phyloP scores from a whole-genome alignment of 2,888 invertebrate species.

The Orthosia incerta region DNA sequence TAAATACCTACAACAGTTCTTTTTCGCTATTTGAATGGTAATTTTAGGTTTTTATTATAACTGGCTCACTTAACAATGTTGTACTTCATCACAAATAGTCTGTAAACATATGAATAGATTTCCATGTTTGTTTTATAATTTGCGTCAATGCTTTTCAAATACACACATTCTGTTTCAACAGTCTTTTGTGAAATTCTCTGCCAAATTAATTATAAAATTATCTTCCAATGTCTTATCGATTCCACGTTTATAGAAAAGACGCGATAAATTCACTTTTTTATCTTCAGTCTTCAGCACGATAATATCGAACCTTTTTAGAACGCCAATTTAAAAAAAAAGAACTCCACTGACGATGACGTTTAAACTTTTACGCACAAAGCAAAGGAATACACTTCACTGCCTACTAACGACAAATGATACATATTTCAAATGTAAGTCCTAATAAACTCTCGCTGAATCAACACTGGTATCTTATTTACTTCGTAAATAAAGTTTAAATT shows the following conservation, averaged over 20 bases:
- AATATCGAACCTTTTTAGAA: constrained; percentile 15
- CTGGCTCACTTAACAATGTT: constrained; percentile 70
- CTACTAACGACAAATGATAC: constrained; percentile 37
- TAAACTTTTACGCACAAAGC: constrained; percentile 8
- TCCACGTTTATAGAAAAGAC: constrained; percentile 3
- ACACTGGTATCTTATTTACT: constrained; percentile 50
- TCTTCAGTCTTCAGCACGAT: constrained; percentile 11
- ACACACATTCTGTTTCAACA: constrained; percentile 47
- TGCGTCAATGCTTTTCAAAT: constrained; percentile 44
- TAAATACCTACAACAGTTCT: constrained; percentile 22
- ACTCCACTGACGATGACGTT: constrained; percentile 25
- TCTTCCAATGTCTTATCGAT: constrained; percentile 6
- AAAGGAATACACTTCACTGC: constrained; percentile 32
- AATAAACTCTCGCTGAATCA: constrained; percentile 45
- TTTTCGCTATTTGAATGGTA: constrained; percentile 12
- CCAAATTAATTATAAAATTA: constrained; percentile 19
- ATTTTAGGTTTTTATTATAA: constrained; percentile 24
- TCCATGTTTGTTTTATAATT: constrained; percentile 78
- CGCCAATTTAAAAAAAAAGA: constrained; percentile 13
- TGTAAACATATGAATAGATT: constrained; percentile 86
- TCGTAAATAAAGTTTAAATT: constrained; percentile 52
- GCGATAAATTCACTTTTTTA: constrained; percentile 12
- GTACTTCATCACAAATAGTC: constrained; percentile 84
- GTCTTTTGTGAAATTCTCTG: neutral
- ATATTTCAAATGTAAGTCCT: constrained; percentile 32